Evolutionary conservation across 2,888 invertebrate species (phyloP).

Genomic region (Tetrapedia diversipes): DNA sequence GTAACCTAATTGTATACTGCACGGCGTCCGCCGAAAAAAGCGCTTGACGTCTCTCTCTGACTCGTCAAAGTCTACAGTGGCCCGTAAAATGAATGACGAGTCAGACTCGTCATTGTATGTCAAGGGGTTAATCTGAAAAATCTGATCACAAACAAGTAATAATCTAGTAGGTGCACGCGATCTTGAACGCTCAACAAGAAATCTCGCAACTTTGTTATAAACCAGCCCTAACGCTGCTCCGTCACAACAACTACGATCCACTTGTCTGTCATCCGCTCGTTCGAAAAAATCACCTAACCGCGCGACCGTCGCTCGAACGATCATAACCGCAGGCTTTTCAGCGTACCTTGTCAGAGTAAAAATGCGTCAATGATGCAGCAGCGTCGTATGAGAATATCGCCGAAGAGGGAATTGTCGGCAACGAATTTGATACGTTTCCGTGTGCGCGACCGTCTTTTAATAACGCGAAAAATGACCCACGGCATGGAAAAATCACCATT

Average conservation of each 20-base stretch:
- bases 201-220: neutral
- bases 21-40: too few relatives aligned
- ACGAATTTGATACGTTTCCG: slow-evolving; percentile 25
- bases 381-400: neutral
- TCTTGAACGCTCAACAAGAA: too few relatives aligned
- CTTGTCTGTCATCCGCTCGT: neutral
- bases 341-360: slow-evolving; percentile 34
- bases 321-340: neutral
- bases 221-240: neutral
- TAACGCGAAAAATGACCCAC: slow-evolving; percentile 42
- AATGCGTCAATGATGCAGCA: slow-evolving; percentile 1
- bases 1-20: too few relatives aligned
- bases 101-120: too few relatives aligned
- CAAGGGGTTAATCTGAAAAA: too few relatives aligned
- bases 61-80: too few relatives aligned
- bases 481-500: slow-evolving; percentile 53
- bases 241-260: neutral
- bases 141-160: too few relatives aligned
- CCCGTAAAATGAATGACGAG: too few relatives aligned
- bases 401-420: neutral
- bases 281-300: slow-evolving; percentile 28
- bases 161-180: too few relatives aligned
- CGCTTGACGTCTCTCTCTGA: too few relatives aligned
- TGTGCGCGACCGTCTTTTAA: slow-evolving; percentile 13
- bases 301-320: neutral